A percentile compares a stretch with the other conserved stretches of the same genome.
Evolutionary conservation across 2,797 vertebrate species (phyloP).

Genomic region (Discoglossus pictus): DNA sequence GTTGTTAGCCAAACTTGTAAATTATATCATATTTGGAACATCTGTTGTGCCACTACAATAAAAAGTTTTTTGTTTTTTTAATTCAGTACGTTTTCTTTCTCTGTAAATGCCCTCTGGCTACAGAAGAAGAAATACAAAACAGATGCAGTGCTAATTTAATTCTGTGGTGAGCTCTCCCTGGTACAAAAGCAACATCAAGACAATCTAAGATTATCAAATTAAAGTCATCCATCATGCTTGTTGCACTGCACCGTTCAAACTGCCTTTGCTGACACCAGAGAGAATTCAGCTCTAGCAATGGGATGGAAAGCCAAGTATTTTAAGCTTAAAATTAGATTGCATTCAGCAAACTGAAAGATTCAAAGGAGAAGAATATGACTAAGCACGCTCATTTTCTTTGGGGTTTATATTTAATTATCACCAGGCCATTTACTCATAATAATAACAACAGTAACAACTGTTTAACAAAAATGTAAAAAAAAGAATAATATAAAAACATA

Average conservation of each 20-base stretch:
- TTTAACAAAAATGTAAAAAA: not conserved
- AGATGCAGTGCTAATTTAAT: constrained; percentile 72
- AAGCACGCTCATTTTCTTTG: constrained; percentile 53
- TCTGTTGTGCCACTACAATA: no score
- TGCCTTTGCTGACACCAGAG: constrained; percentile 60
- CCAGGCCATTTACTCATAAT: no score
- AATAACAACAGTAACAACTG: not conserved
- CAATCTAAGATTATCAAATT: constrained; percentile 70
- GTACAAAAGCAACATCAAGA: constrained; percentile 65
- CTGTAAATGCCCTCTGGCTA: constrained; percentile 54
- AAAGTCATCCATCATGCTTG: constrained; percentile 71
- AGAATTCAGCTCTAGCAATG: constrained; percentile 60
- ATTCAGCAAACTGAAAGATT: constrained; percentile 62
- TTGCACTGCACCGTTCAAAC: constrained; percentile 58
- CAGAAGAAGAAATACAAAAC: constrained; percentile 59
- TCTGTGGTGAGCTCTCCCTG: constrained; percentile 59
- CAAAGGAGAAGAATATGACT: constrained; percentile 48
- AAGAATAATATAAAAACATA: no score
- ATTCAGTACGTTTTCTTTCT: constrained; percentile 46
- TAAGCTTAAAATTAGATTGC: constrained; percentile 61
- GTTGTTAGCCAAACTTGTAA: no score
- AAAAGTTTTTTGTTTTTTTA: constrained; percentile 10
- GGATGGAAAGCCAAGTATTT: constrained; percentile 53
- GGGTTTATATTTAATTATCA: not conserved
- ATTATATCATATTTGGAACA: no score